Evolutionary conservation across 64 coral and sea anemone species (phyloP).

Genomic region (Dendronephthya gigantea): DNA sequence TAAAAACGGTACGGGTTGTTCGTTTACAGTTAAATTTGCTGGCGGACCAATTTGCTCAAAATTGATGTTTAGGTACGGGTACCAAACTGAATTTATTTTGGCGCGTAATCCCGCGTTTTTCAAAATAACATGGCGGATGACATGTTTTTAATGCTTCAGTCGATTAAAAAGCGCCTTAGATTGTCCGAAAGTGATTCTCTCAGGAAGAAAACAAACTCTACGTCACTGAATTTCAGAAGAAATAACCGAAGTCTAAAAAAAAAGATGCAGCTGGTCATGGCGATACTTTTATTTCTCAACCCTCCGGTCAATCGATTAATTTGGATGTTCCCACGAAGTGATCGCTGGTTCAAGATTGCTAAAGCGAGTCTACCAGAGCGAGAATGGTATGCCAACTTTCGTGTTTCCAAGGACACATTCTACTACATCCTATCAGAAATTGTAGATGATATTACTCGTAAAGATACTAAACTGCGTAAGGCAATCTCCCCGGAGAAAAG

Average conservation of each 20-base stretch:
- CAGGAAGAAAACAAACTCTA: not conserved
- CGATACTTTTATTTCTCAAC: not conserved
- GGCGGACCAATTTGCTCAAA: not conserved
- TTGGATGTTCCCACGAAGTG: not conserved
- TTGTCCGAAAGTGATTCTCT: not conserved
- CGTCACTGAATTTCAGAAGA: not conserved
- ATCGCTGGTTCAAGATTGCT: not conserved
- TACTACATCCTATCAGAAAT: slow-evolving; percentile 26
- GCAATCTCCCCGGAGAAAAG: not conserved
- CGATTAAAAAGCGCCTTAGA: not conserved
- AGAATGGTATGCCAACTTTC: not conserved
- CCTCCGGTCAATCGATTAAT: not conserved
- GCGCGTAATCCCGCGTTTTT: not conserved
- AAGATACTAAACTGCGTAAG: slow-evolving; percentile 29
- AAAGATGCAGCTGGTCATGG: not conserved
- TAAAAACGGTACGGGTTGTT: not conserved
- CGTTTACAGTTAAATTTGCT: not conserved
- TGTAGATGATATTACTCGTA: not conserved
- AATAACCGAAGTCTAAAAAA: not conserved
- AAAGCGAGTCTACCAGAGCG: not conserved
- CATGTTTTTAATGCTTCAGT: not conserved
- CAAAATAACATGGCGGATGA: not conserved
- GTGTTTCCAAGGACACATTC: not conserved
- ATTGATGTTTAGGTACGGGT: not conserved
- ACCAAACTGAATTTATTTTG: not conserved